A percentile compares a stretch with the other conserved stretches of the same genome.
Conservation (phyloP, 2,888 invertebrate species). For the Netelia melanura region DNA sequence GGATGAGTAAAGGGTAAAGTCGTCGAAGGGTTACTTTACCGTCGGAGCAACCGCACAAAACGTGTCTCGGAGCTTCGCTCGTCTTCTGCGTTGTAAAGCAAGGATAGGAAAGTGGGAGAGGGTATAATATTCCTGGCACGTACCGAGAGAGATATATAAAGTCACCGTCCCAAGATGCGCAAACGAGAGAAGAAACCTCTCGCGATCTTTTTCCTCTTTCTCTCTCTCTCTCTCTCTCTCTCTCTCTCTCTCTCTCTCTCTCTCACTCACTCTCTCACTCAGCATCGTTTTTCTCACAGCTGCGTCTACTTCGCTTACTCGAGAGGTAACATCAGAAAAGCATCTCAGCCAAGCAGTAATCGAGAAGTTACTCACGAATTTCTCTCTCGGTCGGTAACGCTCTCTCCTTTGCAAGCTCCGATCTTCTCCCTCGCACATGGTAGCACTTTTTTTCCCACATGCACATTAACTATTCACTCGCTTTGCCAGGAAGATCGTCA, state of each 20-base stretch:
- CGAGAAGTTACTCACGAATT: slow-evolving; percentile 66
- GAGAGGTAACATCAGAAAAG: slow-evolving; percentile 1
- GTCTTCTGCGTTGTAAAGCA: not conserved
- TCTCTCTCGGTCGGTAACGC: slow-evolving; percentile 33
- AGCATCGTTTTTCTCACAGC: slow-evolving; percentile 14
- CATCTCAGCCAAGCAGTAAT: slow-evolving; percentile 48
- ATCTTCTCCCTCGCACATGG: slow-evolving; percentile 1
- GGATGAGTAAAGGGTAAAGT: not conserved
- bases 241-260: not conserved
- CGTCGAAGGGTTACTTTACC: slow-evolving; percentile 1
- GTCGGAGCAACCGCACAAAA: not conserved
- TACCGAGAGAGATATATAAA: slow-evolving; percentile 54
- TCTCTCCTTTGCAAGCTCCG: slow-evolving; percentile 12
- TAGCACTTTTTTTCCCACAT: slow-evolving; percentile 7
- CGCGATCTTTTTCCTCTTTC: not conserved
- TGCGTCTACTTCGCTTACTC: slow-evolving; percentile 54
- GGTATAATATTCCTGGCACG: slow-evolving; percentile 58
- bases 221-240: not conserved
- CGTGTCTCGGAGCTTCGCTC: slow-evolving; percentile 30
- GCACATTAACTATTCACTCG: slow-evolving; percentile 59
- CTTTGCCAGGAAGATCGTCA: slow-evolving; percentile 33
- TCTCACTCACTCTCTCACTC: not conserved
- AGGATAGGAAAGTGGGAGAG: not conserved
- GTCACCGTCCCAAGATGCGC: slow-evolving; percentile 49
- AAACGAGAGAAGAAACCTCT: slow-evolving; percentile 59